These are phyloP conservation scores for Drosophila antonietae DNA, from an alignment of 2,888 invertebrate species.

Conservation along the genomic window DNA sequence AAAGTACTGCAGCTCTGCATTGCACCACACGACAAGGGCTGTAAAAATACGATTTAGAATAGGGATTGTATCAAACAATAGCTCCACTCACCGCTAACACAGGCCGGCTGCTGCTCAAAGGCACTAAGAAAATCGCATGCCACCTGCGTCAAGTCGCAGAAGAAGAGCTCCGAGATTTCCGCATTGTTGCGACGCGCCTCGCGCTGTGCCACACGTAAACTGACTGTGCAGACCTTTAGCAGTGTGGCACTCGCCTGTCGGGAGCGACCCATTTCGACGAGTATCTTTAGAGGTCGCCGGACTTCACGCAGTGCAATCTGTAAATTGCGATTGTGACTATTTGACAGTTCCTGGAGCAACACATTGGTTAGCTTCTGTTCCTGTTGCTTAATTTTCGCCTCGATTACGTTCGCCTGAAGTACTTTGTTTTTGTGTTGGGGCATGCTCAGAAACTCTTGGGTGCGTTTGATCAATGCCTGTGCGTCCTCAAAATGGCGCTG, in stretches of 20 bases:
- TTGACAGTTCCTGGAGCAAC: constrained; percentile 94
- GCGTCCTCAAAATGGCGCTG: constrained; percentile 98
- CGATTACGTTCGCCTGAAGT: constrained; percentile 74
- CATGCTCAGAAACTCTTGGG: constrained; percentile 85
- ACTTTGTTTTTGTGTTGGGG: constrained; percentile 77
- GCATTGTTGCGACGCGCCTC: constrained; percentile 84
- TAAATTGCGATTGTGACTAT: constrained; percentile 94
- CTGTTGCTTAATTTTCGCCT: constrained; percentile 88
- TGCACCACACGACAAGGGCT: constrained; percentile 96
- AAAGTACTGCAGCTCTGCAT: constrained; percentile 91
- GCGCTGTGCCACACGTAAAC: constrained; percentile 83
- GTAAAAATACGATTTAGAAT: neutral
- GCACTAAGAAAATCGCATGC: constrained; percentile 91
- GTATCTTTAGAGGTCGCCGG: constrained; percentile 92
- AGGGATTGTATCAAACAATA: too few species aligned
- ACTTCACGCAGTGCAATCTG: constrained; percentile 95
- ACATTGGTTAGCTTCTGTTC: constrained; percentile 93
- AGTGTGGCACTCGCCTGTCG: constrained; percentile 84
- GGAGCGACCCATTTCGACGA: constrained; percentile 85
- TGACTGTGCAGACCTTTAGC: constrained; percentile 83
- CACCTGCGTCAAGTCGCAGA: constrained; percentile 89
- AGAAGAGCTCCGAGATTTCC: constrained; percentile 88
- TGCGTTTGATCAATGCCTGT: constrained; percentile 91
- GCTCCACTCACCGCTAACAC: constrained; percentile 88
- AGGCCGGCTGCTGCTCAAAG: constrained; percentile 91